Percentiles rank a stretch among this genome's conserved stretches.
phyloP scores from a whole-genome alignment of 2,797 vertebrate species.

The Dryobates pubescens region DNA sequence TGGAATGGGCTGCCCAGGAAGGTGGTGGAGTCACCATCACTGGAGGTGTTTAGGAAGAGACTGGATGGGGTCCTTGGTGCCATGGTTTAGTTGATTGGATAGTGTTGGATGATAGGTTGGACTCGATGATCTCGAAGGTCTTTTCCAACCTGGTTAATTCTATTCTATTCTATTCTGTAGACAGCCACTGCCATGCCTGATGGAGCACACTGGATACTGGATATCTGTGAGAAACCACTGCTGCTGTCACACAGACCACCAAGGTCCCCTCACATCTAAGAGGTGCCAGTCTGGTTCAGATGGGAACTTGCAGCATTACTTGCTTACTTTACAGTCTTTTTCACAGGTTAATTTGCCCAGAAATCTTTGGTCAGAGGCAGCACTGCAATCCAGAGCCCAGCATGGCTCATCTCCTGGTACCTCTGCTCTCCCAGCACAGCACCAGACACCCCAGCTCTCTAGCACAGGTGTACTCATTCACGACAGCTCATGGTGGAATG shows the following conservation, averaged over 20 bases:
- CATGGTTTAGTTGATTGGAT: no score
- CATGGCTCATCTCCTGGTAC: neutral
- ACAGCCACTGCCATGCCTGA: neutral
- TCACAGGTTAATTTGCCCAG: neutral
- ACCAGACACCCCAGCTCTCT: neutral
- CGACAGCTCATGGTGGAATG: neutral
- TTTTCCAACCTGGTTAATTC: no score
- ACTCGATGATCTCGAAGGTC: no score
- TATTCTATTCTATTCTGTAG: no score
- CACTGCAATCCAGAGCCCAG: neutral
- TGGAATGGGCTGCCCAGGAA: no score
- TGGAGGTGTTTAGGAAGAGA: no score
- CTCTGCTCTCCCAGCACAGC: neutral
- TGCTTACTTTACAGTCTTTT: neutral
- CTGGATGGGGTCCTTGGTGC: no score
- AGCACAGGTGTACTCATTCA: fast-evolving
- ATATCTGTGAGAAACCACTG: neutral
- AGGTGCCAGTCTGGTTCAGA: neutral
- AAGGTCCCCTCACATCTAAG: fast-evolving
- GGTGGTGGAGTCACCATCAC: no score
- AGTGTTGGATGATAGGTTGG: no score
- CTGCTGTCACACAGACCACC: neutral
- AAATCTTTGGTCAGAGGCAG: neutral
- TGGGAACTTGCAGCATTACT: neutral
- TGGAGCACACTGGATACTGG: neutral